Evolutionary conservation across 2,888 invertebrate genomes (phyloP), one percentile per base, ranked within the genome.

Genomic region (Blastobasis lacticolella): DNA sequence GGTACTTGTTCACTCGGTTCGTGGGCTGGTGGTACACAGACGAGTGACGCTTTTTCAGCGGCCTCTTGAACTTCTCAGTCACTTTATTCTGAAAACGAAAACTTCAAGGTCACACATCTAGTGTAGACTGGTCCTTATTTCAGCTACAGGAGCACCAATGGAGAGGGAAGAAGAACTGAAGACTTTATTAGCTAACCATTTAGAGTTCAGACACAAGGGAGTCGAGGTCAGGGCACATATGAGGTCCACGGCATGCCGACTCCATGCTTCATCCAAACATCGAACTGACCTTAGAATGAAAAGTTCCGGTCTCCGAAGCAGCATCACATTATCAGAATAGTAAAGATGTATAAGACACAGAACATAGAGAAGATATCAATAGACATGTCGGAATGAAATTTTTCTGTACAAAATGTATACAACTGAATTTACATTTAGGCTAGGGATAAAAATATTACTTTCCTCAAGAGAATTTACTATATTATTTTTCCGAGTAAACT

Each of bases 1-100:
- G 90, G 84, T 95, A 96, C 78, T 96, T 96, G 90, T 97, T 97
- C 54, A 97, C 96, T 61, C 97, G 92, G 85, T 96, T 97, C 42
- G 94, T 94, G 41, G 96, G 95, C 82, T 95, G 95, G 85, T 95
- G 95, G 81, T 95, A 94, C 58, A 94, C 93, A 75, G 94, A 94
- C 62, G 95, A 94, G 81, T 95, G 95, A 65, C 95, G 92, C 87
- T 96, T 95, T 82, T 95, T 95, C 83, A 95, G 92, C 50, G 95
- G 95, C 71, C 95, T 90, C 86, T 95, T 95, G 78, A 95, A 94
- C 80, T 95, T 94, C 81, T 96, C 95, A 57, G 95, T 94, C 61
- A 95, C 94, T 89, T 94, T 95, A 67, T 94, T 94, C 93, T 94
- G 91, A 69, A 87, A 81, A 77, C 70, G 59, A 66, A 52, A 63